phyloP scores from a whole-genome alignment of 2,888 invertebrate species.

The Macrosiphum euphorbiae region DNA sequence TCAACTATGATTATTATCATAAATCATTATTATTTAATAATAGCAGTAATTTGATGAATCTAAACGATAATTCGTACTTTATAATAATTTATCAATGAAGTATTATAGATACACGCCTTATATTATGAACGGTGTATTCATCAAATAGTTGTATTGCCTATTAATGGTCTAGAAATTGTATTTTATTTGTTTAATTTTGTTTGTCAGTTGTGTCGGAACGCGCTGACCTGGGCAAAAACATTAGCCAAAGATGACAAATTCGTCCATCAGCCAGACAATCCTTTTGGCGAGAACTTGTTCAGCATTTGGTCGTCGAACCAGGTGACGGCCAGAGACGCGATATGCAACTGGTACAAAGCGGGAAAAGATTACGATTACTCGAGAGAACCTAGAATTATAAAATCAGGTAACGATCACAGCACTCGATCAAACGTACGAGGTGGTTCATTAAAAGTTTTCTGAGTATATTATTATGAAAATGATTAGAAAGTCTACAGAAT shows the following conservation, averaged over 20 bases:
- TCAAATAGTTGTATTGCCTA: background rate
- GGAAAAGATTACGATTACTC: constrained; percentile 75
- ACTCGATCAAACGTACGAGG: background rate
- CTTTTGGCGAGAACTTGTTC: constrained; percentile 80
- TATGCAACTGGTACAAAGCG: constrained; percentile 84
- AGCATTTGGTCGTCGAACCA: constrained; percentile 79
- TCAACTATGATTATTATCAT: background rate
- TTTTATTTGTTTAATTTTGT: constrained; percentile 1
- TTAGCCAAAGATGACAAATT: constrained; percentile 77
- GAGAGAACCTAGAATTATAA: constrained; percentile 67
- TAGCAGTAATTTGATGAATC: background rate
- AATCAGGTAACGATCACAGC: constrained; percentile 66
- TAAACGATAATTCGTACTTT: background rate
- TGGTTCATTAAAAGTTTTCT: background rate
- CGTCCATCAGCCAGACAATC: constrained; percentile 77
- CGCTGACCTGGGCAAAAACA: constrained; percentile 81
- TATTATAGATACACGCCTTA: background rate
- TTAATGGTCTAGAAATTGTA: background rate
- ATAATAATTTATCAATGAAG: background rate
- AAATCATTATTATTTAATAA: background rate
- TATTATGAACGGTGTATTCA: background rate
- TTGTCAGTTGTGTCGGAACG: constrained; percentile 73
- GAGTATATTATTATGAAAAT: constrained; percentile 21
- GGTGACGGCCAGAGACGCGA: constrained; percentile 78
- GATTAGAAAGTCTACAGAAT: constrained; percentile 20